A percentile compares a stretch with the other conserved stretches of the same genome.
Evolutionary conservation across 2,113 vertebrate genomes (phyloP).

Genomic region (Rhodinocichla rosea): DNA sequence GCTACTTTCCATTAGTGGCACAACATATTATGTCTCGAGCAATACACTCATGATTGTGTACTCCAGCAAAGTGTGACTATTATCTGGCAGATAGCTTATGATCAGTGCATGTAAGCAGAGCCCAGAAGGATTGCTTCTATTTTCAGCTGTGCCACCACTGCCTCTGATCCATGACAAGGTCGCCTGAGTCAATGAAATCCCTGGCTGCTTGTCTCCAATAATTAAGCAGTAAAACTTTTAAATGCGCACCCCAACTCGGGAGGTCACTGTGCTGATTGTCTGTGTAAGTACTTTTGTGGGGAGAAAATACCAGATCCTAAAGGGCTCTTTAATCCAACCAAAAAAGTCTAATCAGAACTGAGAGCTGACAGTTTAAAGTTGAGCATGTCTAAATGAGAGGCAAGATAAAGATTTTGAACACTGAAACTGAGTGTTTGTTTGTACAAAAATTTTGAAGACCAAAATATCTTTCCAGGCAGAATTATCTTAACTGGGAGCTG

Average conservation of each 20-base stretch:
- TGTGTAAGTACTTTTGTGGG: not conserved
- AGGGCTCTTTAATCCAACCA: not conserved
- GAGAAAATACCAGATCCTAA: not conserved
- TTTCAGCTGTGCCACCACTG: not conserved
- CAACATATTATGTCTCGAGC: not conserved
- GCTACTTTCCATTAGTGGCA: not conserved
- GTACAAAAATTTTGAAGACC: not conserved
- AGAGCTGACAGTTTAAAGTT: not conserved
- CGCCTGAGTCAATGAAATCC: not conserved
- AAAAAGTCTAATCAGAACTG: not conserved
- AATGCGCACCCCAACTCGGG: not conserved
- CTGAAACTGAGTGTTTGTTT: not conserved
- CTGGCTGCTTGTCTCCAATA: not conserved
- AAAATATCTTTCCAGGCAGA: not conserved
- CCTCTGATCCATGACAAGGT: conserved; percentile 35
- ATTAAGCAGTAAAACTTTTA: conserved; percentile 28
- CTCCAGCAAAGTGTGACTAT: not conserved
- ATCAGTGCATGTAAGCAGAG: not conserved
- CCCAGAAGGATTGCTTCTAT: conserved; percentile 14
- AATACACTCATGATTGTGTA: not conserved
- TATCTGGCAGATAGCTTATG: not conserved
- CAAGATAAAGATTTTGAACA: not conserved
- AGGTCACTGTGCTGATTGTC: not conserved
- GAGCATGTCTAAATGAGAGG: not conserved
- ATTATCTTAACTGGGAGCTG: not conserved